A percentile compares a stretch with the other conserved stretches of the same genome.
Conservation (phyloP, 2,113 vertebrate genomes). For the Reinhardtius hippoglossoides region DNA sequence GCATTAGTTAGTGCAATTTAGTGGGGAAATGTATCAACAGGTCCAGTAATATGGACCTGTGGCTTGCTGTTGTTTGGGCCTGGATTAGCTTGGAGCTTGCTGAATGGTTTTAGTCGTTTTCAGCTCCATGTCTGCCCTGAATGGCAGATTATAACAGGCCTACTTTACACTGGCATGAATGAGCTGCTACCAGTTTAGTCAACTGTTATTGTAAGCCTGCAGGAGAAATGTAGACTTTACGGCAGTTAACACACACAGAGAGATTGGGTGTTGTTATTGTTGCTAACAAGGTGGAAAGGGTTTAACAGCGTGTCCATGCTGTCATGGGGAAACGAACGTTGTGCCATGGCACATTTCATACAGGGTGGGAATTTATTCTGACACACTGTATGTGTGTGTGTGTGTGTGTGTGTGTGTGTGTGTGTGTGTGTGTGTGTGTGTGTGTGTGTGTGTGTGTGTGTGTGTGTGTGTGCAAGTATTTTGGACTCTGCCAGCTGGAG, state of each 20-base stretch:
- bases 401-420: background rate
- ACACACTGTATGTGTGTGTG: too few relatives aligned
- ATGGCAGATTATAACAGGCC: too few relatives aligned
- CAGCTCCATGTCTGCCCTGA: too few relatives aligned
- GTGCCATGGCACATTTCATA: conserved; percentile 47
- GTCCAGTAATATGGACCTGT: background rate
- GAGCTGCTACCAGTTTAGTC: conserved; percentile 43
- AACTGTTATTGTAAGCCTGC: conserved; percentile 47
- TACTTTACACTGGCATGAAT: too few relatives aligned
- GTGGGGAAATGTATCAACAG: conserved; percentile 42
- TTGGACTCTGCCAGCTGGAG: conserved; percentile 39
- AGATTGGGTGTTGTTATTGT: conserved; percentile 44
- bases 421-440: background rate
- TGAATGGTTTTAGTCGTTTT: too few relatives aligned
- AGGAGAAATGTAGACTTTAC: conserved; percentile 41
- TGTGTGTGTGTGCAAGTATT: conserved; percentile 11
- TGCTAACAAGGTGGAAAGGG: conserved; percentile 62
- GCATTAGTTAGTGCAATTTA: conserved; percentile 22
- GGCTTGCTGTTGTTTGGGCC: background rate
- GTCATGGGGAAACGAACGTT: conserved; percentile 33
- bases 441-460: background rate
- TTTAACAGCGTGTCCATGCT: conserved; percentile 49
- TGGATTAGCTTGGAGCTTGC: conserved; percentile 17
- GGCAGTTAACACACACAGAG: conserved; percentile 8
- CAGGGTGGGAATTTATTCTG: conserved; percentile 11